Evolutionary conservation across 2,113 vertebrate genomes (phyloP).

Genomic region (Columba janthina): DNA sequence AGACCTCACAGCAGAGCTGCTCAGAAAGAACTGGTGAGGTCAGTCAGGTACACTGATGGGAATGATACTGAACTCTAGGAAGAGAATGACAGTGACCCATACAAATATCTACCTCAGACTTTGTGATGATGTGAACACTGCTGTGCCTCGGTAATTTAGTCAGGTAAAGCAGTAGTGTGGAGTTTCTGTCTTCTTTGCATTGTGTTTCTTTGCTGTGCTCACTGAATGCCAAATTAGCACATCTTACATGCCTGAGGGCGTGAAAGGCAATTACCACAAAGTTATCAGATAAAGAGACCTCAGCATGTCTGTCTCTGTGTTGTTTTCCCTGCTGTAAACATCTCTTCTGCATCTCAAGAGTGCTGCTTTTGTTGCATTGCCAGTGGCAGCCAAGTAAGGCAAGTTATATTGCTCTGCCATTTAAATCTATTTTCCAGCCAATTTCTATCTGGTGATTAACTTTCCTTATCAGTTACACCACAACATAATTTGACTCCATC

Average conservation of each 20-base stretch:
- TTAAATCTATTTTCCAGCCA: slow-evolving; percentile 63
- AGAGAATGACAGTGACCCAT: background rate
- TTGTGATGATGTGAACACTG: background rate
- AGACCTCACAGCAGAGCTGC: background rate
- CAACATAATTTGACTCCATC: slow-evolving; percentile 51
- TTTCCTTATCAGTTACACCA: slow-evolving; percentile 37
- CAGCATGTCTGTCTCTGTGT: slow-evolving; percentile 43
- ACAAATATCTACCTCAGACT: background rate
- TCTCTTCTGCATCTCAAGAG: slow-evolving; percentile 46
- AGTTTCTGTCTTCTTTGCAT: slow-evolving; percentile 28
- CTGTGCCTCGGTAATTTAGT: background rate
- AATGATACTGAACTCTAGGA: background rate
- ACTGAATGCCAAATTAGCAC: slow-evolving; percentile 59
- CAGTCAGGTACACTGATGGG: background rate
- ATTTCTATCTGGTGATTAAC: slow-evolving; percentile 59
- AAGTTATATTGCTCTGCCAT: slow-evolving; percentile 42
- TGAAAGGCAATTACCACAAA: slow-evolving; percentile 64
- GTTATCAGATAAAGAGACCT: slow-evolving; percentile 66
- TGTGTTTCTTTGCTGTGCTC: slow-evolving; percentile 19
- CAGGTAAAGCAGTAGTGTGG: background rate
- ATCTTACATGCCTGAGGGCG: slow-evolving; percentile 53
- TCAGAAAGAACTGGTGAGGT: background rate
- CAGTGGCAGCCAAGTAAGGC: slow-evolving; percentile 32
- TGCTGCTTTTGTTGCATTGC: slow-evolving; percentile 44
- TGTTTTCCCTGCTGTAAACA: slow-evolving; percentile 58